Evolutionary conservation across 92 coral and sea anemone genomes (phyloP).

Genomic region (Chrysogorgia sp.): DNA sequence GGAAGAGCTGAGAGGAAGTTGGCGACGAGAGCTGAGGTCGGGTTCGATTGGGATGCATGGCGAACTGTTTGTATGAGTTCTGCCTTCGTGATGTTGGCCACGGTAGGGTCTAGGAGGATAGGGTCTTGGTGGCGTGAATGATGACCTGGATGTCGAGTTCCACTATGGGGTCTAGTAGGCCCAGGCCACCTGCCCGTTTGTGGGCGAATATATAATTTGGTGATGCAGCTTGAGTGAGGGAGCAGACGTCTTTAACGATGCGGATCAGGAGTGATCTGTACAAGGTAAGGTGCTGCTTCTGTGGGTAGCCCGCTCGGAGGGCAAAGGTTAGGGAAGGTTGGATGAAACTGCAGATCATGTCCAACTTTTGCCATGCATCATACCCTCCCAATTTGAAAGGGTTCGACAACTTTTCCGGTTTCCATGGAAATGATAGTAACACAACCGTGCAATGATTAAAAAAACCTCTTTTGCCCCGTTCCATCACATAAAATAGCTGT

Average conservation of each 20-base stretch:
- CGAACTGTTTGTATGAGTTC: conserved; percentile 10
- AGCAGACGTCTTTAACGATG: neutral
- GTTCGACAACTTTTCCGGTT: too few species aligned
- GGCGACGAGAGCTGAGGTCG: too few species aligned
- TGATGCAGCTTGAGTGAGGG: conserved; percentile 11
- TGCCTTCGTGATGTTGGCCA: neutral
- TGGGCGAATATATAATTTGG: conserved; percentile 24
- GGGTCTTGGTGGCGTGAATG: conserved; percentile 22
- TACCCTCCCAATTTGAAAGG: too few species aligned
- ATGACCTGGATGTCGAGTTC: conserved; percentile 23
- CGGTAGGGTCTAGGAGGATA: conserved; percentile 11
- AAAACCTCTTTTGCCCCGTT: too few species aligned
- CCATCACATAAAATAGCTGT: too few species aligned
- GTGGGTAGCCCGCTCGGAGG: too few species aligned
- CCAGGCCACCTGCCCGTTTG: conserved; percentile 30
- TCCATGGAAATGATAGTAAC: too few species aligned
- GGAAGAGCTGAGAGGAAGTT: too few species aligned
- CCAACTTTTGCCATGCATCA: too few species aligned
- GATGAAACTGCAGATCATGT: too few species aligned
- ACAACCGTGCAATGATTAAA: too few species aligned
- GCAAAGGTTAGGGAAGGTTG: too few species aligned
- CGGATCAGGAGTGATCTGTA: conserved; percentile 1
- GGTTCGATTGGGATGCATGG: conserved; percentile 24
- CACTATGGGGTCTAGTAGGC: conserved; percentile 21
- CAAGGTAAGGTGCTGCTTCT: neutral